phyloP scores from a whole-genome alignment of 30 jellyfish, hydroid and myxozoan genomes.

The Chrysaora quinquecirrha region DNA sequence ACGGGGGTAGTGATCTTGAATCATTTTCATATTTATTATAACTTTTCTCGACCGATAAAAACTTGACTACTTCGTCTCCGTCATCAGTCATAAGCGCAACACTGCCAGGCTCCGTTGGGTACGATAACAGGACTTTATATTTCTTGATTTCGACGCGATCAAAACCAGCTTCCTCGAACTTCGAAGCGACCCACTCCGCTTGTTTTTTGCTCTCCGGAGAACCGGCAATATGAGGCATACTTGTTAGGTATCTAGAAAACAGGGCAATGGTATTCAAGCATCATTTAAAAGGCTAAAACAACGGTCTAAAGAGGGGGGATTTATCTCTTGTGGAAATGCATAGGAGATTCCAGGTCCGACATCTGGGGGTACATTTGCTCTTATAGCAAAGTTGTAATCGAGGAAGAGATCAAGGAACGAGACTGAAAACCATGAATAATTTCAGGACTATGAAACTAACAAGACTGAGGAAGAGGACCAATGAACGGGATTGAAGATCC shows the following conservation, averaged over 20 bases:
- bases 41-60: conserved; percentile 61
- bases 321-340: no score
- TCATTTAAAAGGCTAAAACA: no score
- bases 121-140: conserved; percentile 82
- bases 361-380: no score
- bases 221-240: conserved; percentile 92
- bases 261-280: no score
- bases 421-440: no score
- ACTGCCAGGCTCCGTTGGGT: conserved; percentile 92
- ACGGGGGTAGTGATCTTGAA: conserved; percentile 83
- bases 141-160: conserved; percentile 85
- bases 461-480: no score
- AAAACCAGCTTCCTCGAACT: conserved; percentile 69
- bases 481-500: no score
- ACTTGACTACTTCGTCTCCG: conserved; percentile 55
- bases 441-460: no score
- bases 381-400: no score
- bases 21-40: conserved; percentile 77
- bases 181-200: conserved; percentile 86
- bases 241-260: conserved; percentile 73
- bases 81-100: conserved; percentile 55
- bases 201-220: conserved; percentile 78
- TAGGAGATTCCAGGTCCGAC: no score
- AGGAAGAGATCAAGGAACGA: no score
- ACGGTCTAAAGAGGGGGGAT: no score